Conservation (phyloP, 37 sponge, comb jelly and placozoan genomes). For the Theonella swinhoei region DNA sequence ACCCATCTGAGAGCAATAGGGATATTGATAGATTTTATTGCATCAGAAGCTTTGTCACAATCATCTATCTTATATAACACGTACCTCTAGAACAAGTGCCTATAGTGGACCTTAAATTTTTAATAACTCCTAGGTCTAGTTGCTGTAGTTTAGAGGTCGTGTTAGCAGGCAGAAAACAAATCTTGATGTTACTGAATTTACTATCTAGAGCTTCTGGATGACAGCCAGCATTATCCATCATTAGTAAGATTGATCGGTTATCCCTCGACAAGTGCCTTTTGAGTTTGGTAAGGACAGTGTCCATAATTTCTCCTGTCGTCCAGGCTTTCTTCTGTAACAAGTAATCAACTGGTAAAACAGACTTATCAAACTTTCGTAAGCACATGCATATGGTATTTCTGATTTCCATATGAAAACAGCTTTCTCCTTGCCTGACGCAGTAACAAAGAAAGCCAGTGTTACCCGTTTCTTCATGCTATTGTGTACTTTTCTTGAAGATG, state of each 20-base stretch:
- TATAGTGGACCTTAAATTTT: constrained; percentile 52
- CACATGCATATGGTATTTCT: no score
- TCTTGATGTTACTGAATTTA: constrained; percentile 64
- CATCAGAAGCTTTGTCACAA: constrained; percentile 44
- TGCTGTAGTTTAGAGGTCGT: constrained; percentile 71
- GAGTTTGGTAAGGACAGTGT: constrained; percentile 29
- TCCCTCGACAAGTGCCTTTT: constrained; percentile 25
- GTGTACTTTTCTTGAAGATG: constrained; percentile 25
- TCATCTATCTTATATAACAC: constrained; percentile 59
- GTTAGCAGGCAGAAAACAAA: constrained; percentile 64
- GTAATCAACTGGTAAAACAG: constrained; percentile 57
- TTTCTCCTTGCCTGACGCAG: constrained; percentile 44
- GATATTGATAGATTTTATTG: constrained; percentile 48
- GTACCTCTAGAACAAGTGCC: constrained; percentile 27
- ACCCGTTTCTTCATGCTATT: constrained; percentile 29
- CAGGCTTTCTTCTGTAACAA: constrained; percentile 64
- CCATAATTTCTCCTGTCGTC: constrained; percentile 71
- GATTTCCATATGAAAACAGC: constrained; percentile 49
- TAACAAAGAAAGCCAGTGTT: constrained; percentile 55
- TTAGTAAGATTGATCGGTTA: constrained; percentile 24
- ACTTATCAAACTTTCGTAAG: no score
- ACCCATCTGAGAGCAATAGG: constrained; percentile 64
- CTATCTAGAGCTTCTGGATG: constrained; percentile 35
- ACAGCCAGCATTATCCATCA: constrained; percentile 74
- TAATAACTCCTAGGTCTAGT: constrained; percentile 70